Evolutionary conservation across 2,113 vertebrate species (phyloP).

Genomic region (Lepidothrix coronata): DNA sequence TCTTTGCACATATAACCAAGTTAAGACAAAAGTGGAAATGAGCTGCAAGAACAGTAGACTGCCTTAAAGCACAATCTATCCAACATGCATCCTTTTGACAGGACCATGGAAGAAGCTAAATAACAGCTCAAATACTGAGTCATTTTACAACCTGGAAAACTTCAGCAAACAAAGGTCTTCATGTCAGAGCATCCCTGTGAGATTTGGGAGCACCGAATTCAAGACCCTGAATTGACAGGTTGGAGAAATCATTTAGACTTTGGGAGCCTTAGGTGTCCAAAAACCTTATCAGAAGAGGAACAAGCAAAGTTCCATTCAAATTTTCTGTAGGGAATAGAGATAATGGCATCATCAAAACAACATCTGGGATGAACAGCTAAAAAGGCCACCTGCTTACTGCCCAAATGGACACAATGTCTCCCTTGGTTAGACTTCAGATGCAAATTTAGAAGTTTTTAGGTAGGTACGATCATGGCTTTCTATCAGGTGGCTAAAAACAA

Average conservation of each 20-base stretch:
- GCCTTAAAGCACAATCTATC: background rate
- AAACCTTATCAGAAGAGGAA: background rate
- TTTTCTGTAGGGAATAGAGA: background rate
- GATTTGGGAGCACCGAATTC: background rate
- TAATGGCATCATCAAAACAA: background rate
- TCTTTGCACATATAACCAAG: background rate
- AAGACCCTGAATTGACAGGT: background rate
- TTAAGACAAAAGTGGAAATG: background rate
- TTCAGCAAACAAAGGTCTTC: background rate
- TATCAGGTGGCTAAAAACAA: background rate
- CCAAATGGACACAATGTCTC: background rate
- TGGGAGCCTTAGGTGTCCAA: background rate
- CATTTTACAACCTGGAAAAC: background rate
- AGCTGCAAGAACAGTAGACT: background rate
- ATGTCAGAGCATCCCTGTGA: background rate
- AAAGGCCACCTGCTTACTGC: background rate
- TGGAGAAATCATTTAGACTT: background rate
- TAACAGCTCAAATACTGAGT: background rate
- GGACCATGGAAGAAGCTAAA: background rate
- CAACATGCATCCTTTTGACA: background rate
- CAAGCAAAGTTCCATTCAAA: background rate
- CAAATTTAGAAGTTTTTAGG: background rate
- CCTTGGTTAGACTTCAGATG: background rate
- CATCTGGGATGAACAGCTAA: background rate
- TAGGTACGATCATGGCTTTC: background rate